Evolutionary conservation across 2,797 vertebrate genomes (phyloP).

Genomic region (Hydrocynus forskahlii): DNA sequence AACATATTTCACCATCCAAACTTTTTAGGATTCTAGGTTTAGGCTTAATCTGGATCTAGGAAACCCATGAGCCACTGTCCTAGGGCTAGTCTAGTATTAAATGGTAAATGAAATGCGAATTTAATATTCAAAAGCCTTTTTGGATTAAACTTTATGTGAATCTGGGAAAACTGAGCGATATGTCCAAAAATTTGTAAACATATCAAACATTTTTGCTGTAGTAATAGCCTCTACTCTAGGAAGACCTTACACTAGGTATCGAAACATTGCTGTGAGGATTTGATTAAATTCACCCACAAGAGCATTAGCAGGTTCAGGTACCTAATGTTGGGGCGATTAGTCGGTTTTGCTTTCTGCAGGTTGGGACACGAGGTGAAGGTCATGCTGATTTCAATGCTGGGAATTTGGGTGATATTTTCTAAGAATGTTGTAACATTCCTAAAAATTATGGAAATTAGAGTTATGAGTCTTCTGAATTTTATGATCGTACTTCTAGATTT

Average conservation of each 20-base stretch:
- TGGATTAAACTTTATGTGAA: no score
- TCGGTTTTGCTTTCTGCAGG: no score
- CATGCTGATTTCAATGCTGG: no score
- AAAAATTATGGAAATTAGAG: neutral
- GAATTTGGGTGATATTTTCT: neutral
- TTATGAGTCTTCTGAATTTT: neutral
- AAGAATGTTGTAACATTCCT: neutral
- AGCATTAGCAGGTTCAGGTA: neutral
- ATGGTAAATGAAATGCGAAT: no score
- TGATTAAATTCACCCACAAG: neutral
- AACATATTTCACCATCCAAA: no score
- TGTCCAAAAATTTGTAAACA: neutral
- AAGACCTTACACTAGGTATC: neutral
- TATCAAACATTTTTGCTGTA: neutral
- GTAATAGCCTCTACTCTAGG: neutral
- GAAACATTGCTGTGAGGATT: neutral
- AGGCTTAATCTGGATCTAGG: neutral
- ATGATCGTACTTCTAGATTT: neutral
- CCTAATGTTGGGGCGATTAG: no score
- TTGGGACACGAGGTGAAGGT: no score
- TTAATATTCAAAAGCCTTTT: no score
- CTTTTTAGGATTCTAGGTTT: neutral
- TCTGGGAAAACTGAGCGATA: no score
- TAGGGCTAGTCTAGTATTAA: no score
- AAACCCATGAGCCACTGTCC: neutral